Evolutionary conservation across 2,888 invertebrate genomes (phyloP).

Genomic region (Sympetrum striolatum): DNA sequence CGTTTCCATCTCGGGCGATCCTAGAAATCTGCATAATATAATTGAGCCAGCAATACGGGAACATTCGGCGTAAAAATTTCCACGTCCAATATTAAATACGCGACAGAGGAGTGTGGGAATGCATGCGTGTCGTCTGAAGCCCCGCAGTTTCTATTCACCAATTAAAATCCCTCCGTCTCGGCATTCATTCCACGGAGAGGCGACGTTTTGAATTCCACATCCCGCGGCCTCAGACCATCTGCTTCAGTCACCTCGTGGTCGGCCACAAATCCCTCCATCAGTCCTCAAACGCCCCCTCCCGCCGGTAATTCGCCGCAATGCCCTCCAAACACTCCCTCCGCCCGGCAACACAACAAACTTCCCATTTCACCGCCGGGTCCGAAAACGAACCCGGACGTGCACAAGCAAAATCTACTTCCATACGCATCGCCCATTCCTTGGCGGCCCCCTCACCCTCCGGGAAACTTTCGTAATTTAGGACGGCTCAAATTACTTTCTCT

Average conservation of each 20-base stretch:
- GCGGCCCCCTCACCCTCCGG: neutral
- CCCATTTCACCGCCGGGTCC: neutral
- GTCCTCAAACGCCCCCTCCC: neutral
- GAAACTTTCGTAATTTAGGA: constrained; percentile 39
- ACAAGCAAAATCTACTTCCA: neutral
- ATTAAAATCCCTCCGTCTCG: neutral
- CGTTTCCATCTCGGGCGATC: too few species aligned
- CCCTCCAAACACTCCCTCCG: neutral
- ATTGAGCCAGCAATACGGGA: too few species aligned
- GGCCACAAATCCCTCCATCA: neutral
- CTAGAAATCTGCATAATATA: too few species aligned
- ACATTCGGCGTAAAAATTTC: too few species aligned
- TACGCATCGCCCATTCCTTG: neutral
- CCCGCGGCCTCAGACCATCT: neutral
- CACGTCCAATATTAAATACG: too few species aligned
- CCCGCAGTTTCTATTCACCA: neutral
- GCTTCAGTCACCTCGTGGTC: neutral
- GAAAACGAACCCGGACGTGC: constrained; percentile 15
- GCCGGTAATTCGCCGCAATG: neutral
- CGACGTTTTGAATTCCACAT: neutral
- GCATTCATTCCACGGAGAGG: neutral
- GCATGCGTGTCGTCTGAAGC: neutral
- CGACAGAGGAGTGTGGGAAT: too few species aligned
- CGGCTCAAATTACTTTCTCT: constrained; percentile 38
- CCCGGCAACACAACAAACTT: neutral